Evolutionary conservation across 2,888 invertebrate species (phyloP).

Genomic region (Diplazon laetatorius): DNA sequence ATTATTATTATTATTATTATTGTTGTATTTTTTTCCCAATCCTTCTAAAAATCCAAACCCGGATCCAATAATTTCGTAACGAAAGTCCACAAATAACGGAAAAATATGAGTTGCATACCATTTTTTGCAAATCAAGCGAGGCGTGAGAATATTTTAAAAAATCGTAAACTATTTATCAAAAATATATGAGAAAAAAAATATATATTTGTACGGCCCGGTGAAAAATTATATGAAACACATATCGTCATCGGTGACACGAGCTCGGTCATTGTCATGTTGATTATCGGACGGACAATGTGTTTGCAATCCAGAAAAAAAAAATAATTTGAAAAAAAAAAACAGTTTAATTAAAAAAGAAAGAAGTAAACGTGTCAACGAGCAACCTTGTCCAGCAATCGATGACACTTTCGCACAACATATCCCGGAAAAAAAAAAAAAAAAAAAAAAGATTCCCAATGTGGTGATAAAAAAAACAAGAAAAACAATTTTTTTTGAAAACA

Average conservation of each 20-base stretch:
- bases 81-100: too few relatives aligned
- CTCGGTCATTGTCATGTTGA: conserved; percentile 14
- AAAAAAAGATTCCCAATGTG: conserved; percentile 35
- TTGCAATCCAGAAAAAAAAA: not conserved
- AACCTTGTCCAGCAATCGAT: not conserved
- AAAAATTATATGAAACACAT: too few relatives aligned
- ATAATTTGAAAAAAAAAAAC: not conserved
- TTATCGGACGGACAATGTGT: conserved; percentile 5
- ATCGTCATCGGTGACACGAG: conserved; percentile 14
- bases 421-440: too few relatives aligned
- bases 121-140: too few relatives aligned
- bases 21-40: not conserved
- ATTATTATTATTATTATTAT: not conserved
- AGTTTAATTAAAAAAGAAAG: not conserved
- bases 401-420: conserved; percentile 12
- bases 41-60: too few relatives aligned
- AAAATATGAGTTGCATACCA: too few relatives aligned
- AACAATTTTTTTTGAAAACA: too few relatives aligned
- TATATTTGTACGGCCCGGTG: too few relatives aligned
- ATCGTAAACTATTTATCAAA: too few relatives aligned
- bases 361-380: not conserved
- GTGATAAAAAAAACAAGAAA: conserved; percentile 30
- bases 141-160: too few relatives aligned
- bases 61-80: too few relatives aligned
- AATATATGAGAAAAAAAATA: too few relatives aligned